phyloP scores from a whole-genome alignment of 2,888 invertebrate genomes.

The Agrypnus murinus region DNA sequence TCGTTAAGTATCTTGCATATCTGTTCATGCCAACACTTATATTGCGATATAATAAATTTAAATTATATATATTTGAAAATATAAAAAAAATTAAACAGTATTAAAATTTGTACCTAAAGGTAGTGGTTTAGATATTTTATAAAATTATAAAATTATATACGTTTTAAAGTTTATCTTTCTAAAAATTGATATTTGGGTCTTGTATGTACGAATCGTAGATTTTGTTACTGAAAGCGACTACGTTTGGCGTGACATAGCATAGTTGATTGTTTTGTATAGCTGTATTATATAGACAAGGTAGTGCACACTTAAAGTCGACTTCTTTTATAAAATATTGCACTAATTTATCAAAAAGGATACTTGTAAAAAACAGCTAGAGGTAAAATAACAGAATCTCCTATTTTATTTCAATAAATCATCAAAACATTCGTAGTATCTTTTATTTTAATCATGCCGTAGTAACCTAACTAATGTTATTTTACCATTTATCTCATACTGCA shows the following conservation, averaged over 20 bases:
- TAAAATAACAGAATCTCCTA: too few relatives aligned
- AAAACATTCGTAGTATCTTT: too few relatives aligned
- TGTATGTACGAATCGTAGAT: slow-evolving; percentile 66
- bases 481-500: too few relatives aligned
- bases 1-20: slow-evolving; percentile 66
- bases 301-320: slow-evolving; percentile 49
- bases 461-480: too few relatives aligned
- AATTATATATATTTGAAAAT: slow-evolving; percentile 63
- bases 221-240: slow-evolving; percentile 66
- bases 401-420: too few relatives aligned
- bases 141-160: slow-evolving; percentile 66
- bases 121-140: slow-evolving; percentile 71
- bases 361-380: too few relatives aligned
- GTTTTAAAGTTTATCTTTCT: slow-evolving; percentile 70
- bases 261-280: slow-evolving; percentile 63
- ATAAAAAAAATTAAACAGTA: slow-evolving; percentile 69
- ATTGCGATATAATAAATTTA: slow-evolving; percentile 55
- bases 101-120: slow-evolving; percentile 72
- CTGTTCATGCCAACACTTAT: slow-evolving; percentile 69
- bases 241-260: slow-evolving; percentile 68
- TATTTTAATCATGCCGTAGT: too few relatives aligned
- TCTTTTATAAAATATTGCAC: slow-evolving; percentile 30
- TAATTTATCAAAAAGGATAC: too few relatives aligned
- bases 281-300: slow-evolving; percentile 58
- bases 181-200: slow-evolving; percentile 67